Evolutionary conservation across 2,113 vertebrate species (phyloP), one percentile per base, ranked within the genome.

Genomic region (Dasyurus viverrinus): DNA sequence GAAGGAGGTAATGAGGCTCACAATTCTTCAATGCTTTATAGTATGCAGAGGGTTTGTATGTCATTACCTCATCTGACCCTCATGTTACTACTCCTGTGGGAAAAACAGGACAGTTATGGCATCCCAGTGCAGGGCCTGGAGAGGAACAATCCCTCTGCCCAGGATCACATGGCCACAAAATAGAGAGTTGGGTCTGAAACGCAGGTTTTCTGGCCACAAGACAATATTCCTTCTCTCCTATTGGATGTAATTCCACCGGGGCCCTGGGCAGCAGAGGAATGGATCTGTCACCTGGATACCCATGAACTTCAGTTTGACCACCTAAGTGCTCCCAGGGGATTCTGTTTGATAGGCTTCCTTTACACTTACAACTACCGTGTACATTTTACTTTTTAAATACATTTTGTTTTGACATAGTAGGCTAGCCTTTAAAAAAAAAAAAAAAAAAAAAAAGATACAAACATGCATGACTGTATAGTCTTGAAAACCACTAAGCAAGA

Each of bases 1-100:
- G 99, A 99, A 6, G 99, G 99, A 99, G 99, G 99, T 99, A 97
- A 97, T 1, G 0, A 42, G 30, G 36, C 14, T 0, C n/a, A 27
- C 36, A n/a, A 36, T 42, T 84, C 36, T 42, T 84, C 36, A 84
- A 7, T 19, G n/a, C 55, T 57, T 57, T 27, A 27, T 26, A 57
- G 14, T 54, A 23, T 54, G 54, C 54, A 54, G 22, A 54, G 60
- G 30, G 27, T 36, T 30, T 22, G 36, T 36, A 6, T 76, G 30
- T n/a, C 60, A 76, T 76, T n/a, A 14, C 14, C 30, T 76, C 60
- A 36, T 76, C 30, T 76, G 30, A 30, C 30, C 0, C 12, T 76
- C 30, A 76, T 14, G n/a, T 46, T 24, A 47, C 30, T 7, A 42
- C 24, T 30, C 2, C 19, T 0, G 5, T n/a, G 14, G 30, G 60